Percentiles rank a stretch among this genome's conserved stretches.
These are phyloP conservation scores for Naso thynnoides DNA, from an alignment of 2,797 vertebrate species.

Conservation along the genomic window DNA sequence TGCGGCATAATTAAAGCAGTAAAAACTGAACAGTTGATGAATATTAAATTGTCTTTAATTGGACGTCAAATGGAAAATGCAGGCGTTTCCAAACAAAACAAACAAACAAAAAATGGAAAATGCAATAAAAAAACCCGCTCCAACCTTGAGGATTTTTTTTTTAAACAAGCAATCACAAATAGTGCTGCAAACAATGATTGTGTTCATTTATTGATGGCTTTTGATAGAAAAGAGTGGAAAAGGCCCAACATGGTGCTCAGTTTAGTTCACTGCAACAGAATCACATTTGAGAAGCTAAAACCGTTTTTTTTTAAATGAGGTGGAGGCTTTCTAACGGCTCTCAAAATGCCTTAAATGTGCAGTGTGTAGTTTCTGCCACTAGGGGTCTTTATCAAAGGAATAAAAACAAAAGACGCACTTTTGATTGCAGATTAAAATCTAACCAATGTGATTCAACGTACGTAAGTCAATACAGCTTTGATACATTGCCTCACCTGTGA, in stretches of 20 bases:
- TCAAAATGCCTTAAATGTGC: not conserved
- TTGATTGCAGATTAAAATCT: too few relatives aligned
- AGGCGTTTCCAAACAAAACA: not conserved
- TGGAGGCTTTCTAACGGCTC: too few relatives aligned
- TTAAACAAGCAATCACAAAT: not conserved
- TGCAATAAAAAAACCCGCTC: not conserved
- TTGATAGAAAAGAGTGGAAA: not conserved
- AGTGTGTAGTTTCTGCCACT: too few relatives aligned
- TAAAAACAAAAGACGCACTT: too few relatives aligned
- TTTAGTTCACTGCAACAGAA: not conserved
- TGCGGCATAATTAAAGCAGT: too few relatives aligned
- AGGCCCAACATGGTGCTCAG: too few relatives aligned
- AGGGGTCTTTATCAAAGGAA: too few relatives aligned
- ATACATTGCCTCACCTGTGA: too few relatives aligned
- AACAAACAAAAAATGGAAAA: not conserved
- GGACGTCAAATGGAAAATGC: not conserved
- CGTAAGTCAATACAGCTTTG: too few relatives aligned
- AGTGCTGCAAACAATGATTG: not conserved
- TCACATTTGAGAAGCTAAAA: not conserved
- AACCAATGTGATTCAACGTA: too few relatives aligned
- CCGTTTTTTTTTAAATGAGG: not conserved
- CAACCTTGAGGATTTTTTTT: not conserved
- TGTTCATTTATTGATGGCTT: not conserved
- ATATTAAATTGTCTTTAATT: not conserved
- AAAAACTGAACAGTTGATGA: not conserved